Evolutionary conservation across 1,140 invertebrate species (phyloP).

Genomic region (Drosophila yakuba): DNA sequence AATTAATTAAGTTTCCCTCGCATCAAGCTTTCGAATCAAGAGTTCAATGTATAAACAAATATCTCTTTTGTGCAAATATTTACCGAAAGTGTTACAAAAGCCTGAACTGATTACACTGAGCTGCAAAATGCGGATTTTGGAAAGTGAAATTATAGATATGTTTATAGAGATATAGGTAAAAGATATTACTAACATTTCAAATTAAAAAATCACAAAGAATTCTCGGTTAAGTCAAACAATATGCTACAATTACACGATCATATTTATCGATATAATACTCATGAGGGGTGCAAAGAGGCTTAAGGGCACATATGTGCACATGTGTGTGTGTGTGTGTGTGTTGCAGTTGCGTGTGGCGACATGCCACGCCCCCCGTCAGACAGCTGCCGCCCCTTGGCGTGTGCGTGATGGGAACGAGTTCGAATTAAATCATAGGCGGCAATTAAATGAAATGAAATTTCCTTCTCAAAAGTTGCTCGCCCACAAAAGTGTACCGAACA

Average conservation of each 20-base stretch:
- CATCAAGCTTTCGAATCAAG: not conserved
- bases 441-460: slow-evolving; percentile 57
- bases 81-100: not conserved
- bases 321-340: too few species aligned
- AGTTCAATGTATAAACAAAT: slow-evolving; percentile 4
- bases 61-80: not conserved
- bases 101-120: not conserved
- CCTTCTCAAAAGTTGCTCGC: slow-evolving; percentile 31
- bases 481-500: slow-evolving; percentile 31
- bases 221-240: not conserved
- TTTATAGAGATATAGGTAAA: too few species aligned
- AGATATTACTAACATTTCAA: too few species aligned
- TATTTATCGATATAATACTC: too few species aligned
- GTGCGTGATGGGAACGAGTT: slow-evolving; percentile 62
- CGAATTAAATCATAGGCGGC: slow-evolving; percentile 55
- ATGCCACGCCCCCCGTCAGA: not conserved
- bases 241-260: too few species aligned
- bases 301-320: not conserved
- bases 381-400: slow-evolving; percentile 2
- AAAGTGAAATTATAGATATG: too few species aligned
- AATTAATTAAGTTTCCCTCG: not conserved
- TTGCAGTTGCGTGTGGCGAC: slow-evolving; percentile 55
- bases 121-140: not conserved
- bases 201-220: not conserved
- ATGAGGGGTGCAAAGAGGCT: not conserved